These are phyloP conservation scores for Cinclus cinclus DNA, from an alignment of 2,113 vertebrate genomes.

Conservation along the genomic window DNA sequence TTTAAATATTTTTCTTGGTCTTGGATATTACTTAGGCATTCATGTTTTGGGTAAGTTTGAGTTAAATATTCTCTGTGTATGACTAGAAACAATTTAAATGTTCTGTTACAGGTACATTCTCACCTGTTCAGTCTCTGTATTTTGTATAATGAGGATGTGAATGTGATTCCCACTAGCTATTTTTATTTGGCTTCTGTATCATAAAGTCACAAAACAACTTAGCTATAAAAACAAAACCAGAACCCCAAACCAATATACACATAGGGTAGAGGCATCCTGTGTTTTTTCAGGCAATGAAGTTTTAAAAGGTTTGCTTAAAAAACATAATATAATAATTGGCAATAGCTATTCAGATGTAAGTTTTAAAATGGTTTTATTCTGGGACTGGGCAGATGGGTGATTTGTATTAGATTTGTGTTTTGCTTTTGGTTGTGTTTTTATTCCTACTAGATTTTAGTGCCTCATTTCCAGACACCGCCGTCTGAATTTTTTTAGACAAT, in stretches of 20 bases:
- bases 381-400: conserved; percentile 15
- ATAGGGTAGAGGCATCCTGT: neutral
- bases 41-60: neutral
- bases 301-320: conserved; percentile 64
- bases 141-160: neutral
- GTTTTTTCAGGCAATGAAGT: conserved; percentile 41
- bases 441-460: conserved; percentile 12
- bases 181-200: conserved; percentile 21
- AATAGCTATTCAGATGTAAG: conserved; percentile 6
- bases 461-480: conserved; percentile 19
- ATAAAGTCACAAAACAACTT: conserved; percentile 23
- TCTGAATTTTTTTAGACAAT: conserved; percentile 50
- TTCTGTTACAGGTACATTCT: neutral
- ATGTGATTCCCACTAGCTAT: neutral
- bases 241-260: neutral
- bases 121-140: neutral
- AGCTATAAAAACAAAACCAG: neutral
- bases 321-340: neutral
- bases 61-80: neutral
- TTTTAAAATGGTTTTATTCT: neutral
- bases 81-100: neutral
- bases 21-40: neutral
- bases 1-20: neutral
- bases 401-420: conserved; percentile 56
- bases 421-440: neutral